Evolutionary conservation across 2,113 vertebrate genomes (phyloP).

Genomic region (Pantherophis guttatus): DNA sequence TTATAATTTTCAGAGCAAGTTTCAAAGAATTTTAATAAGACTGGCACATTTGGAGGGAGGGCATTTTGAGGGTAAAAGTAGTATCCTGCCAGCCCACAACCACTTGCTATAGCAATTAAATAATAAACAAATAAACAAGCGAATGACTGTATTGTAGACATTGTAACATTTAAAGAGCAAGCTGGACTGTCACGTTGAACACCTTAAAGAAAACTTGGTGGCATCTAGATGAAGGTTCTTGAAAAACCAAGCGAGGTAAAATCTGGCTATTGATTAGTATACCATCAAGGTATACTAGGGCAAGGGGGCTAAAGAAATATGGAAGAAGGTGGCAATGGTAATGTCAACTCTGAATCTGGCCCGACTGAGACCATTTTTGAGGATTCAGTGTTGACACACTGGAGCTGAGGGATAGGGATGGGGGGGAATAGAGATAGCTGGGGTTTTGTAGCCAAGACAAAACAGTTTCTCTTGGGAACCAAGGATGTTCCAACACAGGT

Average conservation of each 20-base stretch:
- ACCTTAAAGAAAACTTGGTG: not conserved
- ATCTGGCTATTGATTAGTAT: not conserved
- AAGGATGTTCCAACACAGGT: too few relatives aligned
- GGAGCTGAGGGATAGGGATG: too few relatives aligned
- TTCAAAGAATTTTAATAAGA: not conserved
- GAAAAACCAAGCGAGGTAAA: not conserved
- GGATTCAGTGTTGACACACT: too few relatives aligned
- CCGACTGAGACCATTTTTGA: too few relatives aligned
- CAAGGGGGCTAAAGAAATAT: not conserved
- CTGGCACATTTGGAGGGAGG: not conserved
- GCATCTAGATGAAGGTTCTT: not conserved
- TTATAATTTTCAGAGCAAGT: not conserved
- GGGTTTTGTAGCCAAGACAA: too few relatives aligned
- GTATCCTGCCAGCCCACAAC: not conserved
- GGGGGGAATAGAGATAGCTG: too few relatives aligned
- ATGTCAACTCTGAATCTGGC: too few relatives aligned
- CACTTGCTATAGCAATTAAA: not conserved
- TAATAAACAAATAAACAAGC: not conserved
- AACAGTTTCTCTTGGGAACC: too few relatives aligned
- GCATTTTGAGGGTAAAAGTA: not conserved
- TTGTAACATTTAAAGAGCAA: not conserved
- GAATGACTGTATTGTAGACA: not conserved
- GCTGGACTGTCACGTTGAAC: not conserved
- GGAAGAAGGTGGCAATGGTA: not conserved
- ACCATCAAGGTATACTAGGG: not conserved